Evolutionary conservation across 2,113 vertebrate genomes (phyloP).

Genomic region (Lasiurus cinereus): DNA sequence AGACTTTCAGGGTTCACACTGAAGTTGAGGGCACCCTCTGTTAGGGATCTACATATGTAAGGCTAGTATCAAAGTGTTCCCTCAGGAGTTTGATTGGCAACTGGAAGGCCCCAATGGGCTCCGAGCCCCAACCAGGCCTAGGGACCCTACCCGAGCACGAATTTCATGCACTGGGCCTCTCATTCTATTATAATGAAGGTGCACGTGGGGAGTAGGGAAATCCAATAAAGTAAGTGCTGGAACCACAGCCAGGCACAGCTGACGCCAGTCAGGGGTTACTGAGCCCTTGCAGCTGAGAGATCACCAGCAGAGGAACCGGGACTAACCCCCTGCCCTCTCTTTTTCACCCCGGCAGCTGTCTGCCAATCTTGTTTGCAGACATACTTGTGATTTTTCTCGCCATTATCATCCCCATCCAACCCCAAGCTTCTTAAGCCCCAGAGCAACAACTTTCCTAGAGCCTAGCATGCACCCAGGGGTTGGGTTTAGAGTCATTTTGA

Average conservation of each 20-base stretch:
- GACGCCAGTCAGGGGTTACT: background rate
- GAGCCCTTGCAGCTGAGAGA: background rate
- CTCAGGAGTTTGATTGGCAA: too few species aligned
- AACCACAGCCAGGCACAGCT: background rate
- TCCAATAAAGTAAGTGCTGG: background rate
- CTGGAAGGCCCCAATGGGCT: rapidly evolving
- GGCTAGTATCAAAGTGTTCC: too few species aligned
- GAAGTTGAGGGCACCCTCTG: rapidly evolving
- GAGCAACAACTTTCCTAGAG: background rate
- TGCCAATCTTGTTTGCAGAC: background rate
- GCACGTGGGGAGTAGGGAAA: rapidly evolving
- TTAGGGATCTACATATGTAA: background rate
- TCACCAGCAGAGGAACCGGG: rapidly evolving
- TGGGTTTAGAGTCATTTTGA: background rate
- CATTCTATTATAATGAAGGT: background rate
- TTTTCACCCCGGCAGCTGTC: rapidly evolving
- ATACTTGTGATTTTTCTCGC: background rate
- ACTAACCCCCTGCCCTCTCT: rapidly evolving
- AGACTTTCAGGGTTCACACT: background rate
- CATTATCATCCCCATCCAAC: rapidly evolving
- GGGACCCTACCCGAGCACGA: too few species aligned
- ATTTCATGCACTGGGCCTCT: too few species aligned
- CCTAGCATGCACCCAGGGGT: background rate
- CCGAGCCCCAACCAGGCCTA: too few species aligned
- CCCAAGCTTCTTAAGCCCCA: background rate